Evolutionary conservation across 1,140 invertebrate species (phyloP), one percentile per base, ranked within the genome.

Genomic region (Daktulosphaira vitifoliae): DNA sequence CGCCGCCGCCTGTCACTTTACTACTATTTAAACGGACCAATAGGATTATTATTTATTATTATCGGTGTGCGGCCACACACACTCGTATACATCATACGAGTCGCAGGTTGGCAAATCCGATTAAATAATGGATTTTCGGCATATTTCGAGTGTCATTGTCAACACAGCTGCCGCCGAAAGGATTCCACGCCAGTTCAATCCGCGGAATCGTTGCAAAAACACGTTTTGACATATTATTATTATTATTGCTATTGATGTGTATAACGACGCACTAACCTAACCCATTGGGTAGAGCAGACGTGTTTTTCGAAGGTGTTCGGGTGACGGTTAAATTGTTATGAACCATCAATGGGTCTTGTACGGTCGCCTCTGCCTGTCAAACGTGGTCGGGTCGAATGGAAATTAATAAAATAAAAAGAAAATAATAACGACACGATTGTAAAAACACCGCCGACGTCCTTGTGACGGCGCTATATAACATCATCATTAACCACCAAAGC

Each of bases 401-500:
- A 33, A 33, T 33, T 33, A 33, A 33, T 33, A 33, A 33, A 33
- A 33, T n/a, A n/a, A n/a, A 33, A 33, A 6, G 11, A 33, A 33
- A 33, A 33, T 33, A 33, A 33, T 33, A n/a, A n/a, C 29, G 11
- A 33, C 5, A 33, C 29, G 29, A 33, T 33, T 33, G 29, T 33
- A 33, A 33, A 33, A 33, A 42, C 25, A 20, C 53, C 38, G 38
- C 52, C 38, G 16, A n/a, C 56, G 56, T 62, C 56, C 56, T 62
- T 62, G 56, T 62, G 56, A 42, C 56, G 56, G 56, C 56, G 56
- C 56, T 48, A 48, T 46, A 46, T 62, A 62, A 62, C 56, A 46
- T 62, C 56, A 62, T 62, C 56, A 62, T 62, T 62, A 62, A 62
- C 56, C 39, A 29, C 56, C 42, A 48, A 48, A 62, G 56, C 56